Percentiles rank a stretch among this genome's conserved stretches.
Evolutionary conservation across 1,140 invertebrate species (phyloP).

Genomic region (Tetramorium simillimum): DNA sequence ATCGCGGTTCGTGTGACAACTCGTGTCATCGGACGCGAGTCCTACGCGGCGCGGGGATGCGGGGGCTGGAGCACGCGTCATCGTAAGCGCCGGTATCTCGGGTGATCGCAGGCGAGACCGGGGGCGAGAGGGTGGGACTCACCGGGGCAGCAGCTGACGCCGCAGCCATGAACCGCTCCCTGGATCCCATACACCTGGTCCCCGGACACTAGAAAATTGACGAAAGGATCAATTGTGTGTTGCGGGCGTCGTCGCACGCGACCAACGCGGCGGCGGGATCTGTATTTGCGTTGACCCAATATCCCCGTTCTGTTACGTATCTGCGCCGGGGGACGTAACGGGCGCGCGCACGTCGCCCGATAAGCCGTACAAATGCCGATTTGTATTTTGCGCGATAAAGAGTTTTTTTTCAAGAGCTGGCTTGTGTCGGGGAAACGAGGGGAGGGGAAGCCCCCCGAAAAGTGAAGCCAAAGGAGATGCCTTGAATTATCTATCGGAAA

Average conservation of each 20-base stretch:
- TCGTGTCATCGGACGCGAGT: constrained; percentile 18
- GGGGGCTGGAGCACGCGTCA: neutral
- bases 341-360: neutral
- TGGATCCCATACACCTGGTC: constrained; percentile 69
- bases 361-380: neutral
- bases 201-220: constrained; percentile 66
- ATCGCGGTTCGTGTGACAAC: neutral
- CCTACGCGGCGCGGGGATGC: neutral
- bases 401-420: neutral
- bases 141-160: constrained; percentile 70
- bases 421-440: neutral
- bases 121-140: constrained; percentile 59
- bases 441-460: neutral
- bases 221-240: constrained; percentile 69
- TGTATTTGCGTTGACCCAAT: constrained; percentile 63
- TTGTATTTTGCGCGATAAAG: constrained; percentile 22
- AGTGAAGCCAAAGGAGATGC: neutral
- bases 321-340: neutral
- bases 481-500: neutral
- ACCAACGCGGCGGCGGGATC: constrained; percentile 51
- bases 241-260: constrained; percentile 59
- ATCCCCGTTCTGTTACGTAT: constrained; percentile 56
- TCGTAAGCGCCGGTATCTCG: constrained; percentile 31
- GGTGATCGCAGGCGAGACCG: constrained; percentile 20
- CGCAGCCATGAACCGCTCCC: constrained; percentile 36